These are phyloP conservation scores for Trematomus loennbergii DNA, from an alignment of 2,113 vertebrate genomes.

Conservation along the genomic window DNA sequence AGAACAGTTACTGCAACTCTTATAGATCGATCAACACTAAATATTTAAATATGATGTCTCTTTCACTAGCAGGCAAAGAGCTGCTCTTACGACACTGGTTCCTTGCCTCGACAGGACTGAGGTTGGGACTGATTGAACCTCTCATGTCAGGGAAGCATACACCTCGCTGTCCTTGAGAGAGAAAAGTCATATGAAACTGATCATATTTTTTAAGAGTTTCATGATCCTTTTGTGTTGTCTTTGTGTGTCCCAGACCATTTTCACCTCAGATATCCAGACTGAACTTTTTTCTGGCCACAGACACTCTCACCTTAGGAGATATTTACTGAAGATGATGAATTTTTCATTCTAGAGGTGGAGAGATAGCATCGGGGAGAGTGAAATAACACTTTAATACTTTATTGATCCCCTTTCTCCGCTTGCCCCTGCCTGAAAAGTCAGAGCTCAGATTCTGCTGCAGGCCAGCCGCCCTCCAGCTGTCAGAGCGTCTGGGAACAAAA, in stretches of 20 bases:
- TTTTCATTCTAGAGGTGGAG: slow-evolving; percentile 25
- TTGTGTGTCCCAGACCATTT: background rate
- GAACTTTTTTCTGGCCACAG: slow-evolving; percentile 21
- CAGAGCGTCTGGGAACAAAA: background rate
- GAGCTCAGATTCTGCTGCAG: slow-evolving; percentile 19
- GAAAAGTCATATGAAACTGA: background rate
- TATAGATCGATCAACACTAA: background rate
- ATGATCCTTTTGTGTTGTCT: background rate
- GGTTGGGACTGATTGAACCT: too few relatives aligned
- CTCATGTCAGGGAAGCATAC: background rate
- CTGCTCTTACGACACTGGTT: background rate
- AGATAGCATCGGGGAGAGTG: slow-evolving; percentile 2
- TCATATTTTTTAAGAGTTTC: background rate
- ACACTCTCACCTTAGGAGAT: slow-evolving; percentile 45
- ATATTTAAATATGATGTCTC: background rate
- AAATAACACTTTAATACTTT: slow-evolving; percentile 54
- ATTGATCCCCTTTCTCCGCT: slow-evolving; percentile 53
- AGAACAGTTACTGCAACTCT: background rate
- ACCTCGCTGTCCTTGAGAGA: background rate
- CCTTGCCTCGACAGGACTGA: background rate
- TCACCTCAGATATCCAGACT: slow-evolving; percentile 13
- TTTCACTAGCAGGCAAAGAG: background rate
- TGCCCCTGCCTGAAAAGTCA: slow-evolving; percentile 13
- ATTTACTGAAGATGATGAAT: slow-evolving; percentile 42
- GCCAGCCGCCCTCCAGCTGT: background rate